phyloP scores from a whole-genome alignment of 2,888 invertebrate species.

The Drosophila mettleri region DNA sequence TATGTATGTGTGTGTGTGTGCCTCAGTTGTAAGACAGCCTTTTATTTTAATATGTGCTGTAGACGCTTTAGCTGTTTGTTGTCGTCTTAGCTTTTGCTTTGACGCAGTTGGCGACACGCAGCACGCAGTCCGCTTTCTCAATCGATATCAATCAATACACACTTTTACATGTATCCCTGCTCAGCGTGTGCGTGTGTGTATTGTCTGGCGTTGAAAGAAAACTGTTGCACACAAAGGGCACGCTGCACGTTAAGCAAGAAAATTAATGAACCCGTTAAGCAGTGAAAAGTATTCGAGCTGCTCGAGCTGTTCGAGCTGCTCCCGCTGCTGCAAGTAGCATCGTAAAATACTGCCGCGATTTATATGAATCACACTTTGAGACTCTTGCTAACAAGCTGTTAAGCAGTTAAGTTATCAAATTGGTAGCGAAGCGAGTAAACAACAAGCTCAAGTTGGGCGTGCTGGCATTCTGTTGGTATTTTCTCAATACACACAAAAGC shows the following conservation, averaged over 20 bases:
- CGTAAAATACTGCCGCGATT: conserved; percentile 12
- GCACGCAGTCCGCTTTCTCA: conserved; percentile 38
- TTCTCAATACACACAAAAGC: background rate
- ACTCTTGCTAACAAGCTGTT: conserved; percentile 15
- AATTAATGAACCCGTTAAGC: conserved; percentile 29
- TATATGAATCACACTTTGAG: conserved; percentile 16
- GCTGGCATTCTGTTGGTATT: conserved; percentile 4
- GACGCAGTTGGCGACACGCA: conserved; percentile 44
- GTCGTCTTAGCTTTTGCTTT: conserved; percentile 18
- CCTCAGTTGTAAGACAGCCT: background rate
- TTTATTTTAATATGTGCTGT: conserved; percentile 11
- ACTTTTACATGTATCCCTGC: conserved; percentile 13
- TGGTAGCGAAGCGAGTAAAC: conserved; percentile 20
- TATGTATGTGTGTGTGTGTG: background rate
- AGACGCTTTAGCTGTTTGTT: conserved; percentile 13
- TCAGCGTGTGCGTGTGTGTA: background rate
- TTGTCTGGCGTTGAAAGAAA: conserved; percentile 16
- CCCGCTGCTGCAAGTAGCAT: background rate
- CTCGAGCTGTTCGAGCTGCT: background rate
- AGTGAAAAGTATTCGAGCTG: conserved; percentile 18
- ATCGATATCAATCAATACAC: conserved; percentile 74
- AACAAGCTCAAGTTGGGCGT: conserved; percentile 20
- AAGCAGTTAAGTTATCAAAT: conserved; percentile 33
- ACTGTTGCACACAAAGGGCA: conserved; percentile 44
- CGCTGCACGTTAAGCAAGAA: conserved; percentile 21